Evolutionary conservation across 1,140 invertebrate species (phyloP).

Genomic region (Drosophila takahashii): DNA sequence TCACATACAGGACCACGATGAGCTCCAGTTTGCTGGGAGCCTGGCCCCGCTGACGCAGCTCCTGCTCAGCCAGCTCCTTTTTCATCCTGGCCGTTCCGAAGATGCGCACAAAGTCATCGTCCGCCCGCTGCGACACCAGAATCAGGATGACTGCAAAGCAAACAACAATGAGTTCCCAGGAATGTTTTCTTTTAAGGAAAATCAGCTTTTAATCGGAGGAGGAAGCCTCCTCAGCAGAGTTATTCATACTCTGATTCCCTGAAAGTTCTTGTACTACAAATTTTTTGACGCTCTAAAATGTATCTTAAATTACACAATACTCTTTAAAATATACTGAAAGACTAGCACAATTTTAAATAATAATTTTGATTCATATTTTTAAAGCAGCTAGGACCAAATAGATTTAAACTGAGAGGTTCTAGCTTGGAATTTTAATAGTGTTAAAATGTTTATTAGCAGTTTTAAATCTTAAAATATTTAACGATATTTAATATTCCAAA

Average conservation of each 20-base stretch:
- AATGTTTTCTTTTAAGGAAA: slow-evolving; percentile 3
- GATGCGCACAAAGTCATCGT: slow-evolving; percentile 90
- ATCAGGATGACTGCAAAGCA: slow-evolving; percentile 90
- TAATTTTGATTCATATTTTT: no score
- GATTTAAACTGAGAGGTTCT: no score
- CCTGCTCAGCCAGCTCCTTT: slow-evolving; percentile 86
- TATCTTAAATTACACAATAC: no score
- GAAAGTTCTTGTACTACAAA: background rate
- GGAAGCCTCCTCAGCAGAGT: background rate
- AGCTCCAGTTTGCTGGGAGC: slow-evolving; percentile 91
- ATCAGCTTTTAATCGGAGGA: background rate
- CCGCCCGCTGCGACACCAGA: slow-evolving; percentile 93
- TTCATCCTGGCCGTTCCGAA: slow-evolving; percentile 89
- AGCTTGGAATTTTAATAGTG: no score
- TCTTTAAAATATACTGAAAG: no score
- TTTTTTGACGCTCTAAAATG: no score
- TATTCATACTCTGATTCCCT: background rate
- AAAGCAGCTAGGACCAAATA: no score
- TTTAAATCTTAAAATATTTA: no score
- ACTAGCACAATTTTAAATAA: no score
- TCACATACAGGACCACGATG: slow-evolving; percentile 91
- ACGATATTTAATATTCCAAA: no score
- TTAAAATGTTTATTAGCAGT: no score
- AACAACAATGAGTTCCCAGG: slow-evolving; percentile 32
- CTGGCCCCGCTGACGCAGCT: slow-evolving; percentile 90